Base-by-base conservation (phyloP, 2,888 invertebrate species). In the Lasioglossum lativentre region DNA sequence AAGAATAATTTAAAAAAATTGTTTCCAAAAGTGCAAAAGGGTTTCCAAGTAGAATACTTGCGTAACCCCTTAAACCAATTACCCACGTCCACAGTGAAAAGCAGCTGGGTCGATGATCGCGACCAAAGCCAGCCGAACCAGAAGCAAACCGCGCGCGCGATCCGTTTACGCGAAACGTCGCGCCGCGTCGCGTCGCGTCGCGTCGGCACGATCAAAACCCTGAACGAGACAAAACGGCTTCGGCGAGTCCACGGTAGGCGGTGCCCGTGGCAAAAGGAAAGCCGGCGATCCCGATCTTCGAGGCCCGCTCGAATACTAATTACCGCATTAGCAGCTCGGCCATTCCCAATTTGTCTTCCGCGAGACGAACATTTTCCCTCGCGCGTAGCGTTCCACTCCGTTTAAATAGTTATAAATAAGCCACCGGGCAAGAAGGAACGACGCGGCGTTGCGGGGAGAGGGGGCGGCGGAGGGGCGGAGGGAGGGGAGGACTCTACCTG, bases 351-450 rank as follows among this genome's bases (percentile, higher is more conserved):
- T 86, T 86, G 86, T 85, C 86, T 85, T 59, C 47, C 75, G 78
- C 78, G 72, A 78, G 77, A 86, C 74, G 83, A 74, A 84, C 78
- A 79, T 85, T 83, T 83, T 85, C 83, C 85, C 73, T 59, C 38
- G 75, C 78, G 78, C 68, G 68, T 68, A 23, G 38, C 78, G 86
- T 86, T 85, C 86, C 86, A 80, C 85, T 86, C 85, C 80, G 86
- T 75, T 86, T 86, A 86, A 86, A 86, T 86, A 86, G 79, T 86
- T 86, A 86, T 86, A 86, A 86, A 86, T 86, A 86, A 86, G 81
- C 81, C 78, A 52, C 23, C 16, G 81, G 27, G 23, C 52, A 52
- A 23, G 52, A 23, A 52, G 23, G 52, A 52, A 23, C 23, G 52
- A 23, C 52, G 8, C 34, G 2, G 19, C 47, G 71, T 30, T 19